Evolutionary conservation across 2,797 vertebrate genomes (phyloP).

Genomic region (Epinephelus coioides): DNA sequence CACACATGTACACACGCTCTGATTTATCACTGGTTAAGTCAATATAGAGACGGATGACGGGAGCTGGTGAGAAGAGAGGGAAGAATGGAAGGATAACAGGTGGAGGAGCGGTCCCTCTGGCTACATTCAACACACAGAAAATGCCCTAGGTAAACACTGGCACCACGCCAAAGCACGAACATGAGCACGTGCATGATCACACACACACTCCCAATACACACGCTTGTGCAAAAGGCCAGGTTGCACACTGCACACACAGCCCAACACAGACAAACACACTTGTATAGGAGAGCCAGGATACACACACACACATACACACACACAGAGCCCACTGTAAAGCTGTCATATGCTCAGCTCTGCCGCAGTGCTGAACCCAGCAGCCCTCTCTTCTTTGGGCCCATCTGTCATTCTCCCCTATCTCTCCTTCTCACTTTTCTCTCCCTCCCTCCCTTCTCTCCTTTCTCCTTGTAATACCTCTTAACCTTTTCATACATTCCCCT

Average conservation of each 20-base stretch:
- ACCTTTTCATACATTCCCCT: slow-evolving; percentile 28
- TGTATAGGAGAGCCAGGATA: slow-evolving; percentile 20
- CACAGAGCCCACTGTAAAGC: slow-evolving; percentile 66
- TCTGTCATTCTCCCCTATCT: slow-evolving; percentile 73
- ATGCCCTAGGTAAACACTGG: slow-evolving; percentile 73
- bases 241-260: slow-evolving; percentile 2
- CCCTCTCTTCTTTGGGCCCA: slow-evolving; percentile 75
- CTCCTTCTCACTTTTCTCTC: slow-evolving; percentile 29
- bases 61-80: slow-evolving; percentile 41
- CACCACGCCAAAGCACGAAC: slow-evolving; percentile 62
- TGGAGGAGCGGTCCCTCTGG: slow-evolving; percentile 67
- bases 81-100: slow-evolving; percentile 73
- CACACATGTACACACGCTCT: slow-evolving; percentile 11
- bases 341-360: slow-evolving; percentile 79
- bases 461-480: slow-evolving; percentile 58
- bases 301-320: slow-evolving; percentile 40
- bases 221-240: slow-evolving; percentile 34
- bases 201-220: slow-evolving; percentile 8
- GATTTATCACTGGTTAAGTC: slow-evolving; percentile 68
- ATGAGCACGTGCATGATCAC: slow-evolving; percentile 24
- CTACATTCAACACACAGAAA: slow-evolving; percentile 63
- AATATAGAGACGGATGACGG: slow-evolving; percentile 65
- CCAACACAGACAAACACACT: slow-evolving; percentile 25
- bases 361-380: slow-evolving; percentile 79
- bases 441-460: slow-evolving; percentile 16